Conservation (phyloP, 2,797 vertebrate species). For the Gymnopithys bicolor region DNA sequence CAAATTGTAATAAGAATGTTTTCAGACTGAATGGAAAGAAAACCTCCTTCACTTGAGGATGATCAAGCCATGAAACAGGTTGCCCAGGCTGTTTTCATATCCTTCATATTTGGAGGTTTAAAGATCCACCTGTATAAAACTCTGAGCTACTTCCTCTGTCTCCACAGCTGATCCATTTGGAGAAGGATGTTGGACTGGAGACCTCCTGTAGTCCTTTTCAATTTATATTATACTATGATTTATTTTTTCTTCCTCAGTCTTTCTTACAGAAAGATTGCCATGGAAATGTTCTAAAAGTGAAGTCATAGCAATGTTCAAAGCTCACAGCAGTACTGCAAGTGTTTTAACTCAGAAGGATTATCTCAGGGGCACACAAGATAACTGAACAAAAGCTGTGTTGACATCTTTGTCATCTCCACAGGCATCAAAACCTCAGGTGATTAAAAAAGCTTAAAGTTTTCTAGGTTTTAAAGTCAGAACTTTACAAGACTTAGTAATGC, state of each 20-base stretch:
- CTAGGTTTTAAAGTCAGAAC: not conserved
- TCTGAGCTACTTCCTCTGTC: not conserved
- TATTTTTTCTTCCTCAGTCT: not conserved
- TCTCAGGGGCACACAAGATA: not conserved
- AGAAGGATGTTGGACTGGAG: not conserved
- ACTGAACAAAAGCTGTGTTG: not conserved
- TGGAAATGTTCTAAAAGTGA: not conserved
- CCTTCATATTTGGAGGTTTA: not conserved
- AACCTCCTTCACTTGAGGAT: not conserved
- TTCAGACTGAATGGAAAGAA: not conserved
- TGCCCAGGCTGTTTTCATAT: not conserved
- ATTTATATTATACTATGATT: not conserved
- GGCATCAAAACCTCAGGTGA: not conserved
- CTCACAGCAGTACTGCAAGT: not conserved
- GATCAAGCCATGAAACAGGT: not conserved
- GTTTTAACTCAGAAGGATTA: not conserved
- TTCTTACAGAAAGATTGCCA: not conserved
- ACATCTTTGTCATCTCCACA: not conserved
- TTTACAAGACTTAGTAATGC: not conserved
- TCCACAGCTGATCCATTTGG: not conserved
- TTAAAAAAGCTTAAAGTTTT: not conserved
- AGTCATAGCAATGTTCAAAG: not conserved
- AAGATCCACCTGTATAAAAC: not conserved
- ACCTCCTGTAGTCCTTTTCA: not conserved
- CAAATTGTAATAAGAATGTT: not conserved